These are phyloP conservation scores for Coelopa pilipes DNA, from an alignment of 2,888 invertebrate genomes.

Conservation along the genomic window DNA sequence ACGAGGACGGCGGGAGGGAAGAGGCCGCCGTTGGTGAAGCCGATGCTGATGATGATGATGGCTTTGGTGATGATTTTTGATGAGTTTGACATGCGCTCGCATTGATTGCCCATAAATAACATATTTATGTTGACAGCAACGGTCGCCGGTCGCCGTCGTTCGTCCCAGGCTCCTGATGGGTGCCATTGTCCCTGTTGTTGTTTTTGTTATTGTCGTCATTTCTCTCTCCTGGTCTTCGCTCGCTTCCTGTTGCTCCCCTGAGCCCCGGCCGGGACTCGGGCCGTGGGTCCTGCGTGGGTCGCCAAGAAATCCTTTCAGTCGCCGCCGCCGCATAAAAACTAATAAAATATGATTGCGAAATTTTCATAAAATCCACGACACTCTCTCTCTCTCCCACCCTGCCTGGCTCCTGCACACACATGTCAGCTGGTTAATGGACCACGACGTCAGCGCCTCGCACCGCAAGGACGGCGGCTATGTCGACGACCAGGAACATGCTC, in stretches of 20 bases:
- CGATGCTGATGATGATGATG: conserved; percentile 40
- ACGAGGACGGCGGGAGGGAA: too few species aligned
- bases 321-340: conserved; percentile 48
- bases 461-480: background rate
- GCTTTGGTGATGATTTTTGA: conserved; percentile 58
- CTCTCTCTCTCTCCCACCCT: too few species aligned
- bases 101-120: conserved; percentile 68
- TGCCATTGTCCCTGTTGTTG: too few species aligned
- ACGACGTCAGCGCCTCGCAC: conserved; percentile 38
- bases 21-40: background rate
- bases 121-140: conserved; percentile 66
- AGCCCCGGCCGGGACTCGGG: too few species aligned
- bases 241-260: too few species aligned
- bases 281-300: too few species aligned
- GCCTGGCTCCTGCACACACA: conserved; percentile 27
- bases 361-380: conserved; percentile 50
- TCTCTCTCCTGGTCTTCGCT: too few species aligned
- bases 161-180: conserved; percentile 38
- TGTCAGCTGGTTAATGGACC: conserved; percentile 59
- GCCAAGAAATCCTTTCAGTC: conserved; percentile 37
- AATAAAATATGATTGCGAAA: conserved; percentile 58
- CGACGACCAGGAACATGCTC: too few species aligned
- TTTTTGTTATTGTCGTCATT: too few species aligned
- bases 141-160: conserved; percentile 36
- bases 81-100: conserved; percentile 68